Evolutionary conservation across 2,888 invertebrate species (phyloP).

Genomic region (Mythimna pallens): DNA sequence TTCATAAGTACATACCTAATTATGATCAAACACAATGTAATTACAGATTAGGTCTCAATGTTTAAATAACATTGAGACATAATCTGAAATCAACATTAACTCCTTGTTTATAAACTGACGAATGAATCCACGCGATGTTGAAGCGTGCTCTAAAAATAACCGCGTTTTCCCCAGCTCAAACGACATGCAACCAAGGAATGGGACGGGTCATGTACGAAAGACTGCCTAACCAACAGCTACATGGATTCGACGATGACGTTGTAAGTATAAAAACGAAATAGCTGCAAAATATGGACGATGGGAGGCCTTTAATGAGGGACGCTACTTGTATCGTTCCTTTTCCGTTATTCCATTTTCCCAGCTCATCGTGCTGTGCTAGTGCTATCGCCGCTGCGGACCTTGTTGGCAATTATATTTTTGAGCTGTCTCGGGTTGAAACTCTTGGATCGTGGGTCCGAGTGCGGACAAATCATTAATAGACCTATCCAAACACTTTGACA

Average conservation of each 20-base stretch:
- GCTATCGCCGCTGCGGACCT: too few species aligned
- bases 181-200: constrained; percentile 97
- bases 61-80: constrained; percentile 16
- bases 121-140: constrained; percentile 4
- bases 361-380: too few species aligned
- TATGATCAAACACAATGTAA: background rate
- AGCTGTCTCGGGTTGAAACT: too few species aligned
- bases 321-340: too few species aligned
- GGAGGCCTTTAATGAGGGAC: too few species aligned
- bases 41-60: constrained; percentile 5
- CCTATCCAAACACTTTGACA: too few species aligned
- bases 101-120: constrained; percentile 30
- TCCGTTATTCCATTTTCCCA: too few species aligned
- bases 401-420: too few species aligned
- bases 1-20: background rate
- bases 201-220: constrained; percentile 97
- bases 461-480: too few species aligned
- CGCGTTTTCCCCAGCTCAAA: constrained; percentile 92
- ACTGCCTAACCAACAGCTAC: constrained; percentile 96
- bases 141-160: constrained; percentile 31
- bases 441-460: too few species aligned
- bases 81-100: constrained; percentile 4
- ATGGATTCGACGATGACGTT: constrained; percentile 97
- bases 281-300: background rate
- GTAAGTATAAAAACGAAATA: constrained; percentile 86